A percentile compares a stretch with the other conserved stretches of the same genome.
Evolutionary conservation across 2,888 invertebrate species (phyloP).

Genomic region (Agonopterix heracliana): DNA sequence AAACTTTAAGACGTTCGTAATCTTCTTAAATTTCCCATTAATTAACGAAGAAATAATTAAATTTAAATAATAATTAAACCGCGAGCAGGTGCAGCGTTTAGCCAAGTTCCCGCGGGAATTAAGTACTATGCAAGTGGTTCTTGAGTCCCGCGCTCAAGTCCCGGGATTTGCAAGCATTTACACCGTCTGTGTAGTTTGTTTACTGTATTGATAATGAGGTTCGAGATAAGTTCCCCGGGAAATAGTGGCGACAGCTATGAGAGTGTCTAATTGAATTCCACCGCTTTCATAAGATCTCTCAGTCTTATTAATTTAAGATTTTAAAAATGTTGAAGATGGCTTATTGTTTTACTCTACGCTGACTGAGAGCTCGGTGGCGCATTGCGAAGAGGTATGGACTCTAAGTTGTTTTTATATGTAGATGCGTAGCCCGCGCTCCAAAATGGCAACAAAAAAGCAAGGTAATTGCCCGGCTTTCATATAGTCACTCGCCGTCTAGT

Average conservation of each 20-base stretch:
- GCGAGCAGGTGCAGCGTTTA: conserved; percentile 26
- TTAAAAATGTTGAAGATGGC: no score
- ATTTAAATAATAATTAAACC: conserved; percentile 30
- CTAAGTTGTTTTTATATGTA: no score
- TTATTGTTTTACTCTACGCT: no score
- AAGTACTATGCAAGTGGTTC: conserved; percentile 1
- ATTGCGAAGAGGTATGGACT: no score
- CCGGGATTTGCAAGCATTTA: conserved; percentile 2
- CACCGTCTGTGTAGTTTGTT: not conserved
- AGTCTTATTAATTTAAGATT: no score
- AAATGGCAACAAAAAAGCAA: no score
- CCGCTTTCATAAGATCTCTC: not conserved
- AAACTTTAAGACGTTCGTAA: conserved; percentile 16
- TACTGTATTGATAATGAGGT: not conserved
- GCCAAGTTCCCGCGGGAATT: conserved; percentile 6
- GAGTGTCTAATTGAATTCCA: not conserved
- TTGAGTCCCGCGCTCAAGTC: not conserved
- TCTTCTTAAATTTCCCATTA: conserved; percentile 25
- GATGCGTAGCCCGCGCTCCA: no score
- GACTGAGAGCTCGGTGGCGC: no score
- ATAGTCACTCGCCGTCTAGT: no score
- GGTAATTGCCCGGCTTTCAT: no score
- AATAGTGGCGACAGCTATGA: not conserved
- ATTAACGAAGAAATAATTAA: conserved; percentile 33
- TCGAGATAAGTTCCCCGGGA: not conserved